A percentile compares a stretch with the other conserved stretches of the same genome.
Evolutionary conservation across 92 coral and sea anemone species (phyloP).

Genomic region (Actinostola sp.): DNA sequence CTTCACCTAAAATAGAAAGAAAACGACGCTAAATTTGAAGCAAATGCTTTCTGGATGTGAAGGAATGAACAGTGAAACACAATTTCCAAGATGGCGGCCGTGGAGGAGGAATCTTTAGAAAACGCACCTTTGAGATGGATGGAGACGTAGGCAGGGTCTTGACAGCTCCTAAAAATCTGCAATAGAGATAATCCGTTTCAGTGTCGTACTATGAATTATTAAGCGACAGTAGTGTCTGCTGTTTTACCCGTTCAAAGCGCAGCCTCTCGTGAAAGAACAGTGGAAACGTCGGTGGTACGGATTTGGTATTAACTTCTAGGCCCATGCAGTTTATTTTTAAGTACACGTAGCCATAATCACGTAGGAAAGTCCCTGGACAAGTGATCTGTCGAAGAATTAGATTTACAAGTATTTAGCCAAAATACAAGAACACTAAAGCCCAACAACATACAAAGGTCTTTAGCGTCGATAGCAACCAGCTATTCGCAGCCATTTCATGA

Average conservation of each 20-base stretch:
- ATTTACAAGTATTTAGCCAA: constrained; percentile 25
- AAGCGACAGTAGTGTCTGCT: constrained; percentile 4
- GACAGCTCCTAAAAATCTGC: constrained; percentile 95
- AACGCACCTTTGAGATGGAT: constrained; percentile 91
- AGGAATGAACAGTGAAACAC: constrained; percentile 1
- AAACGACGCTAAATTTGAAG: background rate
- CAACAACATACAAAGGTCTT: constrained; percentile 13
- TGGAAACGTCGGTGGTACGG: constrained; percentile 97
- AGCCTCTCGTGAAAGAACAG: constrained; percentile 95
- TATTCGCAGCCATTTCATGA: constrained; percentile 9
- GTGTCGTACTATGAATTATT: constrained; percentile 24
- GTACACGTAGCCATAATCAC: constrained; percentile 97
- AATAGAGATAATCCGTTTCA: background rate
- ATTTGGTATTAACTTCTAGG: constrained; percentile 88
- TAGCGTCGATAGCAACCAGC: constrained; percentile 99
- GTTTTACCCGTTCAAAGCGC: constrained; percentile 95
- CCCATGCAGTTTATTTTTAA: constrained; percentile 98
- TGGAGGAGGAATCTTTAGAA: background rate
- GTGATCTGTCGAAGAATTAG: constrained; percentile 68
- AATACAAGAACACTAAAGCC: constrained; percentile 19
- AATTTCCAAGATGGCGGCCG: constrained; percentile 41
- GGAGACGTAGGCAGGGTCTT: constrained; percentile 98
- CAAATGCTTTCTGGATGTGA: background rate
- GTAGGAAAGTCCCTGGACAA: constrained; percentile 94
- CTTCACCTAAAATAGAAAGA: constrained; percentile 90